These are phyloP conservation scores for Zapus hudsonius DNA, from an alignment of 2,113 vertebrate species.

Conservation along the genomic window DNA sequence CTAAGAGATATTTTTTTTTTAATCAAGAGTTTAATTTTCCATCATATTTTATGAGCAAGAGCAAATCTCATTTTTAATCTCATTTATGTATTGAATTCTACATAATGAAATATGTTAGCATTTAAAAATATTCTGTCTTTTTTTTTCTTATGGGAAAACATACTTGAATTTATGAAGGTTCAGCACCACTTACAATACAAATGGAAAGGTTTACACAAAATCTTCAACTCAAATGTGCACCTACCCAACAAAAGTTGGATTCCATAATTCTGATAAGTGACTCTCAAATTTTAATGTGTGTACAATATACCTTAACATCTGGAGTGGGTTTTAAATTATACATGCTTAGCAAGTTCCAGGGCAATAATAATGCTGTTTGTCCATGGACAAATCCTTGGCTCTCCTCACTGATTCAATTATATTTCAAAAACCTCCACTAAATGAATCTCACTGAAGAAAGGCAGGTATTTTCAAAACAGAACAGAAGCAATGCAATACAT, in stretches of 20 bases:
- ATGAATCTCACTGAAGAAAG: background rate
- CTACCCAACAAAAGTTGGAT: background rate
- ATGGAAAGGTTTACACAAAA: background rate
- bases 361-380: background rate
- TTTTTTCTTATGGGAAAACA: conserved; percentile 27
- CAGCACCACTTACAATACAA: conserved; percentile 23
- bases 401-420: background rate
- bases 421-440: background rate
- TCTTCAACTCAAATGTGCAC: background rate
- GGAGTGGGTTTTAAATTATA: background rate
- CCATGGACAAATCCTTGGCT: background rate
- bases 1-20: background rate
- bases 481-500: background rate
- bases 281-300: background rate
- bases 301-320: background rate
- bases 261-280: background rate
- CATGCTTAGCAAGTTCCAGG: background rate
- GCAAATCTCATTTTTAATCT: background rate
- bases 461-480: conserved; percentile 12
- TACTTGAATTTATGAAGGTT: background rate
- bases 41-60: background rate
- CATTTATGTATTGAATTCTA: background rate
- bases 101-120: background rate
- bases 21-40: conserved; percentile 5
- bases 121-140: conserved; percentile 12